Percentiles rank a stretch among this genome's conserved stretches.
Conservation (phyloP, 2,888 invertebrate species). For the Microctonus aethiopoides region DNA sequence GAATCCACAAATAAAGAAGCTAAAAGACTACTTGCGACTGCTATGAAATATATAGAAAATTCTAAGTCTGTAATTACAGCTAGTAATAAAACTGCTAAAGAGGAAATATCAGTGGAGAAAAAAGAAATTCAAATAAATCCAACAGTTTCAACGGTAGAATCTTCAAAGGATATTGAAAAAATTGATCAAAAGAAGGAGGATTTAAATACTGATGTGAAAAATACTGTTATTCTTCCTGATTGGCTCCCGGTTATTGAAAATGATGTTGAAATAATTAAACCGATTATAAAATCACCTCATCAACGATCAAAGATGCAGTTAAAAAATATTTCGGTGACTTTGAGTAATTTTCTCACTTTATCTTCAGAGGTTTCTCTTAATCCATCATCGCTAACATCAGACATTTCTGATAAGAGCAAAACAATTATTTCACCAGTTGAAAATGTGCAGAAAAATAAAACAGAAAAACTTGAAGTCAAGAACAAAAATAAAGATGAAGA, state of each 20-base stretch:
- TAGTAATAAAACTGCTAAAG: conserved; percentile 10
- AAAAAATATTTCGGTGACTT: conserved; percentile 69
- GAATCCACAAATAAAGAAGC: conserved; percentile 84
- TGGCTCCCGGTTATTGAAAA: conserved; percentile 66
- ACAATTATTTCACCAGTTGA: conserved; percentile 10
- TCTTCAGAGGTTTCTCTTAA: neutral
- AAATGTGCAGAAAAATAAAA: conserved; percentile 28
- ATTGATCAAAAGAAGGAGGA: conserved; percentile 32
- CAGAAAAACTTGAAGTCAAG: conserved; percentile 14
- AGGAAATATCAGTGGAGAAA: conserved; percentile 39
- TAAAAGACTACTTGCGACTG: conserved; percentile 70
- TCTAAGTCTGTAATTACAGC: conserved; percentile 58
- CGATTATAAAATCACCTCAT: conserved; percentile 75
- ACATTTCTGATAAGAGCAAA: conserved; percentile 37
- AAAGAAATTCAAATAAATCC: conserved; percentile 43
- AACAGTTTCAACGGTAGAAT: conserved; percentile 15
- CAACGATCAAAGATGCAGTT: conserved; percentile 74
- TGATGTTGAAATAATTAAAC: conserved; percentile 64
- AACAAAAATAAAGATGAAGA: conserved; percentile 20
- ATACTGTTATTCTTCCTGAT: conserved; percentile 62
- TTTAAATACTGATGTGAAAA: conserved; percentile 11
- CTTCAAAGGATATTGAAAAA: conserved; percentile 15
- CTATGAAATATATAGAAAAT: conserved; percentile 70
- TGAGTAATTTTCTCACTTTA: conserved; percentile 46
- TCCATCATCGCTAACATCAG: conserved; percentile 7